Conservation (phyloP, 2,113 vertebrate genomes). For the Chrysemys picta region DNA sequence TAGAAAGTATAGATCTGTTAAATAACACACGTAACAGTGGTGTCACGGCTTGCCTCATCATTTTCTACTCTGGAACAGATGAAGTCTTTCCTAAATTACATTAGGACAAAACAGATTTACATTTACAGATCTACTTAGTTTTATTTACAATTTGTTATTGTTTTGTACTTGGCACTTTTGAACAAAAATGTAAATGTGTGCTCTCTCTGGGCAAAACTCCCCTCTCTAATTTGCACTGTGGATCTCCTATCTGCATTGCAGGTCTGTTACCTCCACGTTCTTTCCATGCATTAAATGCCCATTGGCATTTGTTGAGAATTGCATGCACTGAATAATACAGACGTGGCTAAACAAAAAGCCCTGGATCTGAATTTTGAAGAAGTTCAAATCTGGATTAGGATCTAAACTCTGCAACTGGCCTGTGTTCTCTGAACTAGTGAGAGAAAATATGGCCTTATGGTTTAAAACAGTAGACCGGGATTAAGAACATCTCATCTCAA, state of each 20-base stretch:
- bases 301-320: not conserved
- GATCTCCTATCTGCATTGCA: not conserved
- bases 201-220: not conserved
- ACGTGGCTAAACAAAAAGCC: not conserved
- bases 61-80: constrained; percentile 10
- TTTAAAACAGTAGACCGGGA: not conserved
- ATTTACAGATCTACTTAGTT: not conserved
- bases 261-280: not conserved
- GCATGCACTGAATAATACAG: not conserved
- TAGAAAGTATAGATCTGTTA: constrained; percentile 89
- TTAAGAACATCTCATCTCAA: not conserved
- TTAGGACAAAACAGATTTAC: constrained; percentile 34
- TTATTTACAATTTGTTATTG: constrained; percentile 34
- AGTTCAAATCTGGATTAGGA: not conserved
- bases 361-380: not conserved
- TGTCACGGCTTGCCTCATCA: constrained; percentile 12
- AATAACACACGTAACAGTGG: constrained; percentile 73
- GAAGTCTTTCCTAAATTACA: not conserved
- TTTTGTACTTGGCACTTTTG: not conserved
- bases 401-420: not conserved
- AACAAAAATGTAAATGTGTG: not conserved
- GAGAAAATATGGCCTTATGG: not conserved
- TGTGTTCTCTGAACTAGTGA: not conserved
- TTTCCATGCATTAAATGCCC: not conserved
- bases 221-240: not conserved